phyloP scores from a whole-genome alignment of 1,140 invertebrate species.

The Drosophila funebris region DNA sequence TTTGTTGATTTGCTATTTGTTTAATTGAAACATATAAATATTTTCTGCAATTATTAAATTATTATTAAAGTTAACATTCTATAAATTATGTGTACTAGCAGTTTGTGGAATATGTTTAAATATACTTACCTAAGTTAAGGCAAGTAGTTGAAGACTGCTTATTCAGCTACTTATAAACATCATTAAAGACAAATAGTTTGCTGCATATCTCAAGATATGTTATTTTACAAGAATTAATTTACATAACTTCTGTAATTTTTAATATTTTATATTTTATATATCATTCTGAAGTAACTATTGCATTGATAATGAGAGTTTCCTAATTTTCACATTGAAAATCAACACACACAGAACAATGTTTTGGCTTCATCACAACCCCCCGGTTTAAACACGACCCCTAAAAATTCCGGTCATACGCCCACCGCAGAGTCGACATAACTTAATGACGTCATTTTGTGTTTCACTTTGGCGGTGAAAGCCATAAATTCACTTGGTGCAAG shows the following conservation, averaged over 20 bases:
- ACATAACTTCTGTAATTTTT: not conserved
- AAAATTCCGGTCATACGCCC: slow-evolving; percentile 6
- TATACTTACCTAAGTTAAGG: no score
- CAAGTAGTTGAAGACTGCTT: not conserved
- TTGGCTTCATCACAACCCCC: slow-evolving; percentile 2
- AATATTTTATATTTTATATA: no score
- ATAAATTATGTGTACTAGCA: no score
- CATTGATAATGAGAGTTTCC: not conserved
- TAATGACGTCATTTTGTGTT: slow-evolving; percentile 80
- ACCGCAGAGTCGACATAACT: slow-evolving; percentile 62
- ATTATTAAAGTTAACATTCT: not conserved
- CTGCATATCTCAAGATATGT: no score
- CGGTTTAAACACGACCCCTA: not conserved
- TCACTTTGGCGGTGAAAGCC: slow-evolving; percentile 71
- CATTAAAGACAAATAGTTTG: no score
- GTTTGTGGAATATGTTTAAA: no score
- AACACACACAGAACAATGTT: slow-evolving; percentile 5
- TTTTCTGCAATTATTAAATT: not conserved
- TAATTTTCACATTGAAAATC: not conserved
- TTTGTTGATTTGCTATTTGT: not conserved
- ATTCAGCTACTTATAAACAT: no score
- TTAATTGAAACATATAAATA: not conserved
- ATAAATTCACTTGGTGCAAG: slow-evolving; percentile 63
- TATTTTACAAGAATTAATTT: not conserved
- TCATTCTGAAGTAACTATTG: not conserved